Conservation (phyloP, 92 coral and sea anemone genomes). For the Montipora capitata region DNA sequence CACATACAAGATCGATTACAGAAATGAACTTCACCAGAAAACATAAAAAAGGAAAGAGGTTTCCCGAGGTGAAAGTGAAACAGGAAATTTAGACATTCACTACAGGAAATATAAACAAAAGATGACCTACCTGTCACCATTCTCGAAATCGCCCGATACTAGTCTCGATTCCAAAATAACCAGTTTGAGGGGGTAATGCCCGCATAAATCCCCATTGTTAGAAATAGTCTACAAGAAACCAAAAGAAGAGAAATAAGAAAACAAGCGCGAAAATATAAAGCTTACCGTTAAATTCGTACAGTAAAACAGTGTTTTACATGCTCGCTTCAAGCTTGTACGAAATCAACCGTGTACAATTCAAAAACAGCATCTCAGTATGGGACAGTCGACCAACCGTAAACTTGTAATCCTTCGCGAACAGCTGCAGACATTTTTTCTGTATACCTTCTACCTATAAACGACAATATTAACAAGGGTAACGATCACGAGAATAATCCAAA, state of each 20-base stretch:
- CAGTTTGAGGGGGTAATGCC: constrained; percentile 94
- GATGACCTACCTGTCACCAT: constrained; percentile 34
- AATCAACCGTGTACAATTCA: not conserved
- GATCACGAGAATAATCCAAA: not conserved
- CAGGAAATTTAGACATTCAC: not conserved
- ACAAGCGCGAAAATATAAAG: not conserved
- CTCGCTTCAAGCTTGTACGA: not conserved
- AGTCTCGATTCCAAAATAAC: constrained; percentile 86
- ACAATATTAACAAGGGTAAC: not conserved
- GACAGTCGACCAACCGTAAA: constrained; percentile 83
- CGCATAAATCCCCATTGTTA: constrained; percentile 95
- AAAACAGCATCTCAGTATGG: not conserved
- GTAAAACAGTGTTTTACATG: too few relatives aligned
- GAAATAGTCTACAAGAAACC: constrained; percentile 74
- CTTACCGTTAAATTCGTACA: not conserved
- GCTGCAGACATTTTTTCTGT: constrained; percentile 86
- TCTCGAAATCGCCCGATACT: constrained; percentile 40
- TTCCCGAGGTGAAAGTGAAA: not conserved
- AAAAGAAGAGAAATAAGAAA: not conserved
- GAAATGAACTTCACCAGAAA: not conserved
- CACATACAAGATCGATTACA: not conserved
- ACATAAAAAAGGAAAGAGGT: not conserved
- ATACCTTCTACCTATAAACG: constrained; percentile 82
- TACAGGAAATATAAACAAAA: not conserved
- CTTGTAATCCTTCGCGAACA: constrained; percentile 91